phyloP scores from a whole-genome alignment of 2,113 vertebrate genomes.

The Hemiprocne comata region DNA sequence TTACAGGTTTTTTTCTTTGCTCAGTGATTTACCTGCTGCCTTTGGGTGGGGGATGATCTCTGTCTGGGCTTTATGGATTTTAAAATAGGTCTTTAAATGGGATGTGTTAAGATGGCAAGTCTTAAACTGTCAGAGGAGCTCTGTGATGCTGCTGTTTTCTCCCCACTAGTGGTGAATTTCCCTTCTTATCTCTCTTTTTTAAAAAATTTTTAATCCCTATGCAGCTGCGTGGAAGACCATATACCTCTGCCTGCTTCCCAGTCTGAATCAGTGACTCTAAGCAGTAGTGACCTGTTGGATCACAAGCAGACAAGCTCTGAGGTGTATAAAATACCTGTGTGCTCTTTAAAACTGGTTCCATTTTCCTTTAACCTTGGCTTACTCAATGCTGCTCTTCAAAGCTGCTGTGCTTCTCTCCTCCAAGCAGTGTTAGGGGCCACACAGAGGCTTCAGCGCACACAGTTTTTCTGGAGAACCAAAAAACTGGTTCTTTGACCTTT shows the following conservation, averaged over 20 bases:
- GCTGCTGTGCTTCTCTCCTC: neutral
- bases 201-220: no score
- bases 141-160: neutral
- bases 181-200: neutral
- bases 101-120: neutral
- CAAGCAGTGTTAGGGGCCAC: neutral
- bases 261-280: neutral
- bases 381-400: neutral
- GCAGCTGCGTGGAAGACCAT: neutral
- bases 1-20: neutral
- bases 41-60: neutral
- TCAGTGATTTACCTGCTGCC: neutral
- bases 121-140: neutral
- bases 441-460: rapidly evolving
- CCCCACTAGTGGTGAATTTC: neutral
- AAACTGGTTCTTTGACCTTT: neutral
- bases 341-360: neutral
- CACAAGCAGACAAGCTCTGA: neutral
- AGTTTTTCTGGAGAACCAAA: neutral
- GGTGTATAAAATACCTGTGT: rapidly evolving
- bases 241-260: rapidly evolving
- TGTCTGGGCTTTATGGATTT: rapidly evolving
- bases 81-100: neutral
- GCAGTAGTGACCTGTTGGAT: neutral
- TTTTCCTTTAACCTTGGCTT: neutral